Base-by-base conservation (phyloP, 2,797 vertebrate species). In the Melanotaenia boesemani region DNA sequence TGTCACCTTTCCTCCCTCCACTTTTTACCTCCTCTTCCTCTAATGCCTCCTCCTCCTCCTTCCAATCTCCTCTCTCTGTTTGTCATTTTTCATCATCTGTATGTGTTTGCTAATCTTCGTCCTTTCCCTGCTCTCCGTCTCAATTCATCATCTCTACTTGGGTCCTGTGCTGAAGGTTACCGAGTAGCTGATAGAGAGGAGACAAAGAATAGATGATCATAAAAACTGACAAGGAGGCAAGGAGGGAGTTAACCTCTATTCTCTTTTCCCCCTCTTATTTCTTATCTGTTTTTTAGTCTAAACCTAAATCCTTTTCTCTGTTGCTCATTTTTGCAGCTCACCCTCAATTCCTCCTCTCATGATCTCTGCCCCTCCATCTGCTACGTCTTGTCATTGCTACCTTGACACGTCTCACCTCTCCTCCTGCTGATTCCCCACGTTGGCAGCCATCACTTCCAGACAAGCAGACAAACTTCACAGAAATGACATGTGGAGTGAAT, bases 31-130 rank as follows among this genome's bases (percentile, higher is more conserved):
- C 81, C 82, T 86, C 83, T 75, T 82, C 78, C 73, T 83, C 72
- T 70, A 57, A 55, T 50, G 8, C 73, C 74, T 72, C 79, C 69
- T 64, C 54, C 75, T 63, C 61, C 22, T 50, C 48, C 57, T 69
- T 61, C 22, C 10, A 52, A 63, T 62, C 67, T 57, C 70, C 70
- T 71, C 77, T 74, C 54, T 52, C 54, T 86, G 89, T 94, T 93
- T 94, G 94, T 94, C 93, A 94, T 95, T 94, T 95, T 92, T 93
- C 93, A 93, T 94, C 92, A 94, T 92, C 91, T 66, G 84, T 81
- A 86, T 63, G 55, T 93, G 89, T 93, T 93, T 90, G 90, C 91
- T 94, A 94, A 94, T 94, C 93, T 92, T 79, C 83, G 90, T 93
- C 91, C 93, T 94, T 88, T 93, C 89, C 81, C 86, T 88, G 85